phyloP scores from a whole-genome alignment of 2,888 invertebrate genomes.

The Leptothorax acervorum region DNA sequence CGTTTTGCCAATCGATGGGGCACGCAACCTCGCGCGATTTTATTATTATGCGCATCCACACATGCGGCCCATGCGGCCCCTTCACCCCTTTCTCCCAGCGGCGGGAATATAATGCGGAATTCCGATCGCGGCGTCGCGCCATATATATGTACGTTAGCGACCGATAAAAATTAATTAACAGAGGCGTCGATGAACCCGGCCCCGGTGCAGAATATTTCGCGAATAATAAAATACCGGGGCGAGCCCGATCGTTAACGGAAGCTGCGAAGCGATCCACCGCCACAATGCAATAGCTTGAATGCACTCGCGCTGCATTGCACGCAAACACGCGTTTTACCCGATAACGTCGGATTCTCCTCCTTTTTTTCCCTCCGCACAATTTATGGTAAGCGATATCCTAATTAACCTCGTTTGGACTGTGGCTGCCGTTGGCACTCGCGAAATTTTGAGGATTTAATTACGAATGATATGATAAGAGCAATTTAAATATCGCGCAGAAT shows the following conservation, averaged over 20 bases:
- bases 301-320: constrained; percentile 19
- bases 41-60: constrained; percentile 68
- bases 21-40: constrained; percentile 63
- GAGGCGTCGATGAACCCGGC: constrained; percentile 52
- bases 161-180: constrained; percentile 76
- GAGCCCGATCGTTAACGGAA: constrained; percentile 68
- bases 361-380: background rate
- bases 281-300: constrained; percentile 51
- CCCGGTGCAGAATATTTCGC: constrained; percentile 67
- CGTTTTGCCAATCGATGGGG: constrained; percentile 64
- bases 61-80: constrained; percentile 41
- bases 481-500: background rate
- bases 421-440: constrained; percentile 1
- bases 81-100: background rate
- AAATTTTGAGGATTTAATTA: constrained; percentile 32
- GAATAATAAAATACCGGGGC: constrained; percentile 71
- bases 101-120: constrained; percentile 64
- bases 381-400: constrained; percentile 43
- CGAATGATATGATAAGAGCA: background rate
- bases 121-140: constrained; percentile 60
- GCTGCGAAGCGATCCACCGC: constrained; percentile 59
- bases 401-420: constrained; percentile 18
- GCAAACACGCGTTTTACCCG: constrained; percentile 40
- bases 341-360: constrained; percentile 37
- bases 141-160: constrained; percentile 56